A percentile compares a stretch with the other conserved stretches of the same genome.
These are phyloP conservation scores for Microchirus variegatus DNA, from an alignment of 2,797 vertebrate species.

Conservation along the genomic window DNA sequence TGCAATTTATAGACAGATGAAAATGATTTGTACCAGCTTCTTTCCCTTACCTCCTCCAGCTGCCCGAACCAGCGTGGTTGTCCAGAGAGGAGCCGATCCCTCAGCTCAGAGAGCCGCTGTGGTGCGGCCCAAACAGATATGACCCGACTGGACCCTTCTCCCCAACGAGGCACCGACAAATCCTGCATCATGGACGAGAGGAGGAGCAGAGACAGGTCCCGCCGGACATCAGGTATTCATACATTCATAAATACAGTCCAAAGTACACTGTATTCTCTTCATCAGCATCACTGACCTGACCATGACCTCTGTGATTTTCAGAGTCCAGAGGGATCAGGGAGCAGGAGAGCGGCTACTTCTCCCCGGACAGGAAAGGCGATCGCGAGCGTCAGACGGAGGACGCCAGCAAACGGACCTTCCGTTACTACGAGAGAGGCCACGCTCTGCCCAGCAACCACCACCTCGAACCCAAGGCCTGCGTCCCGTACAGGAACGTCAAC, in stretches of 20 bases:
- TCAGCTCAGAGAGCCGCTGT: constrained; percentile 40
- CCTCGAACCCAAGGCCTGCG: constrained; percentile 81
- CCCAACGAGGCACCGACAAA: constrained; percentile 48
- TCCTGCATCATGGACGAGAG: constrained; percentile 78
- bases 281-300: constrained; percentile 1
- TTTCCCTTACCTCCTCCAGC: constrained; percentile 24
- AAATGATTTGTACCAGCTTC: background rate
- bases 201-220: constrained; percentile 69
- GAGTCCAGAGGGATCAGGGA: constrained; percentile 70
- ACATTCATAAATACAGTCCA: background rate
- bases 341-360: constrained; percentile 80
- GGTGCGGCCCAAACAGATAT: constrained; percentile 60
- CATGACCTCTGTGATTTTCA: constrained; percentile 52
- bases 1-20: no score
- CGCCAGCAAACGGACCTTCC: constrained; percentile 47
- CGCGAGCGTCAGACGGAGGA: constrained; percentile 60
- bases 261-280: no score
- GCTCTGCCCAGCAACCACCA: constrained; percentile 80
- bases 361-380: constrained; percentile 73
- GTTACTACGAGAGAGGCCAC: constrained; percentile 73
- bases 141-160: constrained; percentile 76
- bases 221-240: constrained; percentile 63
- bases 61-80: constrained; percentile 40
- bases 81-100: constrained; percentile 41
- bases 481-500: constrained; percentile 82